Evolutionary conservation across 2,797 vertebrate species (phyloP), one percentile per base, ranked within the genome.

Genomic region (Dallia pectoralis): DNA sequence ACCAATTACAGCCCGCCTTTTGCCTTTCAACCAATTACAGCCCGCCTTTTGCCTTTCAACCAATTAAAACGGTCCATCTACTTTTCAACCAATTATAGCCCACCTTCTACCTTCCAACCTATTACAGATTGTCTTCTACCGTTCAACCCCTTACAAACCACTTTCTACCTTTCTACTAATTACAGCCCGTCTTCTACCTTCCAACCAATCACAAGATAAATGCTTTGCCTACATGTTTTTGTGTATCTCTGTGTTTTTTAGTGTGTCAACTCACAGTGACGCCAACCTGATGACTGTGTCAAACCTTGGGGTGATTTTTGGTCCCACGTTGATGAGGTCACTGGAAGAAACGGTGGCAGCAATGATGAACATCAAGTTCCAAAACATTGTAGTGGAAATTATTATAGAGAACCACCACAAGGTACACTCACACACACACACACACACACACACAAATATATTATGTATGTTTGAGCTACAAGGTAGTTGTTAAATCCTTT

Each of bases 361-460:
- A 78, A 98, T 99, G 97, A 98, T 99, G 96, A 99, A 99, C 89
- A 99, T 99, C 86, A 99, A 99, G 85, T 99, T 99, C 91, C 98
- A 99, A 90, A 99, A 99, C 84, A 98, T 99, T 63, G 97, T 99
- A 66, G 96, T 99, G 75, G 98, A 99, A 89, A 98, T 99, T 75
- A 93, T 99, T 70, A 99, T 99, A 59, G 97, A 99, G 86, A 97
- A 99, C 89, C 96, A 96, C 77, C 88, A 96, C 84, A 98, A 97
- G 94, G 97, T 96, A 36, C 33, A 36, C 33, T 3, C 33, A 36
- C 33, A 36, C 3, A 36, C 33, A 36, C n/a, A n/a, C n/a, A n/a
- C n/a, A 36, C 33, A 3, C 7, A 36, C 3, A 36, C 33, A 36
- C 33, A 36, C 33, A 36, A 3, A 3, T 36, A 36, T 36, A 3